Conservation (phyloP, 2,888 invertebrate species). For the Volucella zonaria region DNA sequence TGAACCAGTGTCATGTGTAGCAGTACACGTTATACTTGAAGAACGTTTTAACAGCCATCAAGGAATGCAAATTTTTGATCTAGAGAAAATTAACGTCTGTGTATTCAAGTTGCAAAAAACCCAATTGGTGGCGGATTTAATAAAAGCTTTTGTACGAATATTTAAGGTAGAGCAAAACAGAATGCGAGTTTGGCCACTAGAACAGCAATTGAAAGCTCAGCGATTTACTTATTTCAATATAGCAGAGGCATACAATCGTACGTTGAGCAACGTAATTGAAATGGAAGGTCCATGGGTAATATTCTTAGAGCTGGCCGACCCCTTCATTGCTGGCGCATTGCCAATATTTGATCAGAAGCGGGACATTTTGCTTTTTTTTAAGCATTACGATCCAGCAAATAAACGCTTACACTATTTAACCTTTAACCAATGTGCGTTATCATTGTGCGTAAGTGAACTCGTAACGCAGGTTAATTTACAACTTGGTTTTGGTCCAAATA, state of each 20-base stretch:
- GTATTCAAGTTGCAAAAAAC: constrained; percentile 93
- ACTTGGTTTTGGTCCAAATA: constrained; percentile 92
- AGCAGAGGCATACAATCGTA: constrained; percentile 89
- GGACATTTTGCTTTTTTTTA: constrained; percentile 96
- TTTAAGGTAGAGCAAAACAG: constrained; percentile 93
- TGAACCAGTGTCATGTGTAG: constrained; percentile 97
- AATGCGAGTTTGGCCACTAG: constrained; percentile 95
- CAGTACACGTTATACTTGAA: constrained; percentile 92
- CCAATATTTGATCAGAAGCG: constrained; percentile 94
- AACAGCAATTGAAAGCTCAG: constrained; percentile 87
- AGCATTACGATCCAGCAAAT: constrained; percentile 95
- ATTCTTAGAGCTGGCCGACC: constrained; percentile 93
- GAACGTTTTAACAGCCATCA: constrained; percentile 95
- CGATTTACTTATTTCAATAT: constrained; percentile 92
- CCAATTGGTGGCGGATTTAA: constrained; percentile 90
- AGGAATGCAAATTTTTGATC: constrained; percentile 96
- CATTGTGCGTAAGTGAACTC: constrained; percentile 91
- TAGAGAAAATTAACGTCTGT: constrained; percentile 90
- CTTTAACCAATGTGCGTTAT: constrained; percentile 91
- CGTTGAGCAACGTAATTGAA: constrained; percentile 89
- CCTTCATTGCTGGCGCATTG: constrained; percentile 89
- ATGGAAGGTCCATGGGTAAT: constrained; percentile 89
- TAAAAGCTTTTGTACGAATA: constrained; percentile 91
- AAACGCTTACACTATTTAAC: constrained; percentile 95
- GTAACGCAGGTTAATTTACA: constrained; percentile 92